Conservation (phyloP, 2,797 vertebrate genomes). For the Saguinus oedipus region DNA sequence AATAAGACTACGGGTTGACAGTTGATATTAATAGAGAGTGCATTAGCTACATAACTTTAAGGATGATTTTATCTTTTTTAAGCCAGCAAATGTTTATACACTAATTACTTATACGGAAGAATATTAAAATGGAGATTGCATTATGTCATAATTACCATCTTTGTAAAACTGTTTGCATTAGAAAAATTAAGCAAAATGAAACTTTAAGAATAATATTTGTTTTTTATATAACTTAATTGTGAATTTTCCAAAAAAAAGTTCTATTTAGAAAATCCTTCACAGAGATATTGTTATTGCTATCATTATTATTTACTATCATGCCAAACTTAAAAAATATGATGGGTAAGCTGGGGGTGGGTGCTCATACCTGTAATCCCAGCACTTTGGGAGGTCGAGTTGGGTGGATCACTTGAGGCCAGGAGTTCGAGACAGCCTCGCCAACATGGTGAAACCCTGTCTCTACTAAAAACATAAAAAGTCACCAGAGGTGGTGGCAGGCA, state of each 20-base stretch:
- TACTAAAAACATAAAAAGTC: background rate
- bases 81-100: conserved; percentile 9
- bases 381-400: background rate
- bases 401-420: background rate
- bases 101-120: background rate
- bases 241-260: background rate
- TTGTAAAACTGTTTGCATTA: background rate
- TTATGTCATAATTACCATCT: background rate
- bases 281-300: background rate
- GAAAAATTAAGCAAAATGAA: conserved; percentile 29
- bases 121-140: background rate
- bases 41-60: background rate
- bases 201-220: background rate
- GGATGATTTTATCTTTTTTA: background rate
- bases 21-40: background rate
- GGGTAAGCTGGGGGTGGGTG: background rate
- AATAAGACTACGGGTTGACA: background rate
- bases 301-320: background rate
- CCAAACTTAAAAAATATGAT: background rate
- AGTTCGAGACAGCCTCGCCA: background rate
- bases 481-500: background rate
- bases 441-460: background rate
- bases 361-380: background rate
- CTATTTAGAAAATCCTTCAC: conserved; percentile 21
- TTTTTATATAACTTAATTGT: conserved; percentile 35